Conservation (phyloP, 2,113 vertebrate genomes). For the Protomyctophum bolini region DNA sequence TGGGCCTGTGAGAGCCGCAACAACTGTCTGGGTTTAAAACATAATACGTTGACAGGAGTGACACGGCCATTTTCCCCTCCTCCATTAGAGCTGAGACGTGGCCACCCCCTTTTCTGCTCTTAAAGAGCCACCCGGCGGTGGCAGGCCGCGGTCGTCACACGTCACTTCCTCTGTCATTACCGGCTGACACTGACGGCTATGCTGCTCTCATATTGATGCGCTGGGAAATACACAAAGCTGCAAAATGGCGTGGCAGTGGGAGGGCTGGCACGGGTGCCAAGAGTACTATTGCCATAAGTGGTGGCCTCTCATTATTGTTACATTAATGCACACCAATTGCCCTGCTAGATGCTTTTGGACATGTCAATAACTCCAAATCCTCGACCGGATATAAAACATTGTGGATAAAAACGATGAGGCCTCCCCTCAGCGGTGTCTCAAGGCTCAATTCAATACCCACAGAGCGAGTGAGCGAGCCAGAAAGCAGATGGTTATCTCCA, state of each 20-base stretch:
- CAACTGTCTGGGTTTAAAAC: slow-evolving; percentile 84
- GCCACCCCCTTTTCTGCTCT: slow-evolving; percentile 69
- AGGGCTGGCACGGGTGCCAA: slow-evolving; percentile 21
- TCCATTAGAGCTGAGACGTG: slow-evolving; percentile 69
- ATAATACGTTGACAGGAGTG: slow-evolving; percentile 83
- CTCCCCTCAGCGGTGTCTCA: slow-evolving; percentile 5
- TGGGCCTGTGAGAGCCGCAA: slow-evolving; percentile 83
- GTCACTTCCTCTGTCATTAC: slow-evolving; percentile 74
- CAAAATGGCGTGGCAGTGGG: slow-evolving; percentile 2
- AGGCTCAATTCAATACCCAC: not conserved
- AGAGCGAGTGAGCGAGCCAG: slow-evolving; percentile 15
- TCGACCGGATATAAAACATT: not conserved
- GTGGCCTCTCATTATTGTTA: slow-evolving; percentile 35
- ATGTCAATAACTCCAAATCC: slow-evolving; percentile 23
- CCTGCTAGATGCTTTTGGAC: slow-evolving; percentile 14
- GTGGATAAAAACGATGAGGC: slow-evolving; percentile 1
- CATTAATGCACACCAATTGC: slow-evolving; percentile 34
- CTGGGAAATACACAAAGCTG: slow-evolving; percentile 3
- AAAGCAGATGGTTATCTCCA: slow-evolving; percentile 29
- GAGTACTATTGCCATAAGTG: slow-evolving; percentile 42
- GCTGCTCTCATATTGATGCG: slow-evolving; percentile 66
- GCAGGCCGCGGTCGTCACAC: slow-evolving; percentile 62
- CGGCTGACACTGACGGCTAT: slow-evolving; percentile 64
- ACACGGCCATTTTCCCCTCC: slow-evolving; percentile 78
- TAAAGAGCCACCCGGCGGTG: slow-evolving; percentile 54